Evolutionary conservation across 2,888 invertebrate genomes (phyloP).

Genomic region (Lycaena phlaeas): DNA sequence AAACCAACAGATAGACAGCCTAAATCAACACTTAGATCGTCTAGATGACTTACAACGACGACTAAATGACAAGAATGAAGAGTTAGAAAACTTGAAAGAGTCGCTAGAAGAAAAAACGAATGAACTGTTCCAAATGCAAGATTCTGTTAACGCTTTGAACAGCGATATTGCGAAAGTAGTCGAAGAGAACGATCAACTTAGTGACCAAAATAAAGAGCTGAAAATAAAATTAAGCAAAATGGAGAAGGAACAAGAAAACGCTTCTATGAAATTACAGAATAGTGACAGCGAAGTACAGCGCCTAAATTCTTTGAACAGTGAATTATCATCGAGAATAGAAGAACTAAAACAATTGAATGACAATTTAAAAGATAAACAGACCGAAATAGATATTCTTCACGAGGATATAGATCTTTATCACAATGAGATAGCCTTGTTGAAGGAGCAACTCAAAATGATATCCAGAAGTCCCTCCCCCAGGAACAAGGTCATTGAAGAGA

Average conservation of each 20-base stretch:
- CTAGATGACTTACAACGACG: slow-evolving; percentile 64
- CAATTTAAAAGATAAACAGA: slow-evolving; percentile 64
- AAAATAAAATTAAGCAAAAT: slow-evolving; percentile 49
- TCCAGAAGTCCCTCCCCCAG: slow-evolving; percentile 73
- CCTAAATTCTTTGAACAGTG: slow-evolving; percentile 47
- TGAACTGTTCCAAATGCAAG: slow-evolving; percentile 53
- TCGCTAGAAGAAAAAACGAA: slow-evolving; percentile 60
- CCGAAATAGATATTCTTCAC: slow-evolving; percentile 67
- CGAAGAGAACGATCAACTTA: slow-evolving; percentile 53
- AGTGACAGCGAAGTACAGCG: slow-evolving; percentile 50
- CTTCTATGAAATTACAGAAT: slow-evolving; percentile 48
- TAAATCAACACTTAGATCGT: slow-evolving; percentile 64
- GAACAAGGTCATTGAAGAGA: slow-evolving; percentile 67
- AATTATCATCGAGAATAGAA: slow-evolving; percentile 50
- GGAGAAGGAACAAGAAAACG: slow-evolving; percentile 62
- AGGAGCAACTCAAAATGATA: slow-evolving; percentile 59
- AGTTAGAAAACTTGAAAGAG: slow-evolving; percentile 56
- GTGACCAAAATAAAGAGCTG: slow-evolving; percentile 44
- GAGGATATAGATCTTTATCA: slow-evolving; percentile 67
- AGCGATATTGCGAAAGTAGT: slow-evolving; percentile 48
- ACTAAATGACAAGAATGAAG: slow-evolving; percentile 61
- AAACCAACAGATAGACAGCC: slow-evolving; percentile 64
- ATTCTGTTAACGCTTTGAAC: slow-evolving; percentile 43
- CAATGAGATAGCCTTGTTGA: slow-evolving; percentile 59
- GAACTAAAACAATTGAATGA: slow-evolving; percentile 54